Evolutionary conservation across 2,888 invertebrate genomes (phyloP).

Genomic region (Eupithecia abbreviata): DNA sequence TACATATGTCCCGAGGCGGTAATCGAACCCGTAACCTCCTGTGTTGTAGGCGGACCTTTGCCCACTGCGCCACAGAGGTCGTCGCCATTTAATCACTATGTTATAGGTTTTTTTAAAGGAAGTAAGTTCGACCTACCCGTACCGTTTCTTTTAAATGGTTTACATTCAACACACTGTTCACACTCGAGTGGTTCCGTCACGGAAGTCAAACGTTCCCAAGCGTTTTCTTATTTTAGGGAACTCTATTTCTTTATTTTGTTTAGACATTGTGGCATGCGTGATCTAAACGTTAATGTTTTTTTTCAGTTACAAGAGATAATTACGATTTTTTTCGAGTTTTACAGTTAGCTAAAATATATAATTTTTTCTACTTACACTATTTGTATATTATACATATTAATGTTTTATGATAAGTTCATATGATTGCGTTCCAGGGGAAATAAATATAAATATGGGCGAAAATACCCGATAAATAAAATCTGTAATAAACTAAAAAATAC

Average conservation of each 20-base stretch:
- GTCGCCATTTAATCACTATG: too few species aligned
- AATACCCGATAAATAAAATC: too few species aligned
- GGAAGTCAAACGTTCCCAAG: conserved; percentile 53
- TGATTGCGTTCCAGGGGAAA: too few species aligned
- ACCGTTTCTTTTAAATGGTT: conserved; percentile 53
- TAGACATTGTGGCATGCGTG: conserved; percentile 17
- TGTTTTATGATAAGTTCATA: too few species aligned
- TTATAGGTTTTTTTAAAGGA: neutral
- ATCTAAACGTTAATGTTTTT: conserved; percentile 11
- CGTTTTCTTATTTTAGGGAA: conserved; percentile 33
- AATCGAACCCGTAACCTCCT: too few species aligned
- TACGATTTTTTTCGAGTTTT: neutral
- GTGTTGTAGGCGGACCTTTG: too few species aligned
- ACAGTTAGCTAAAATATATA: neutral
- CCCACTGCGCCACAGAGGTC: too few species aligned
- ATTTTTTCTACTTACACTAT: too few species aligned
- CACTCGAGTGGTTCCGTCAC: conserved; percentile 72
- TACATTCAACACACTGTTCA: conserved; percentile 77
- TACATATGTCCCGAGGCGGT: too few species aligned
- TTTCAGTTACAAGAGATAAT: neutral
- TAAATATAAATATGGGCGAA: too few species aligned
- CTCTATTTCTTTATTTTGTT: conserved; percentile 31
- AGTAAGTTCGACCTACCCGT: conserved; percentile 29
- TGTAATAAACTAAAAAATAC: too few species aligned
- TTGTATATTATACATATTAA: too few species aligned